Conservation (phyloP, 2,797 vertebrate genomes). For the Calcarius lapponicus region DNA sequence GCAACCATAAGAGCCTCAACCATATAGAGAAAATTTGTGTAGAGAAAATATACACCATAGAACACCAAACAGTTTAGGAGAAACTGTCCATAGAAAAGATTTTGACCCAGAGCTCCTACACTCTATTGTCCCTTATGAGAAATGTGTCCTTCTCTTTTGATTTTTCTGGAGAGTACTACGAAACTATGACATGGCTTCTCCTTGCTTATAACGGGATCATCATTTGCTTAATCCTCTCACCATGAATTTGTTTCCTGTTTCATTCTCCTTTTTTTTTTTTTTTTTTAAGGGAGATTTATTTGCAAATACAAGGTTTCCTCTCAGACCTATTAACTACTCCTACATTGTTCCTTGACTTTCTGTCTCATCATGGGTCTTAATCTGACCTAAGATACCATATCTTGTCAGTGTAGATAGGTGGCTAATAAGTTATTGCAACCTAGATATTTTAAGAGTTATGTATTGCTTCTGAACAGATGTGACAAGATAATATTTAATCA, state of each 20-base stretch:
- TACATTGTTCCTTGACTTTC: neutral
- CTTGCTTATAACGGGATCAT: neutral
- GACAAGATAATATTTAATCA: conserved; percentile 58
- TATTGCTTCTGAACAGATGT: conserved; percentile 38
- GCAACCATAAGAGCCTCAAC: neutral
- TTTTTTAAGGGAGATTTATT: neutral
- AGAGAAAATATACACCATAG: neutral
- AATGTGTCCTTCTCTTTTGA: neutral
- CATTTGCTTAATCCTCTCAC: conserved; percentile 18
- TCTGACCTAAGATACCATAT: neutral
- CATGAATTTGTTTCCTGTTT: neutral
- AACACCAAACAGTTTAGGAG: neutral
- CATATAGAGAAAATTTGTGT: neutral
- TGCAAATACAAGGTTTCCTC: neutral
- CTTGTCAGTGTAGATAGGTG: neutral
- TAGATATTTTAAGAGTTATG: conserved; percentile 16
- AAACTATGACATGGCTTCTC: neutral
- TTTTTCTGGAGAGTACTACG: neutral
- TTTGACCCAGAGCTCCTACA: neutral
- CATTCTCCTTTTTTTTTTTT: neutral
- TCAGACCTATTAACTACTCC: neutral
- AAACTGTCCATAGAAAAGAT: neutral
- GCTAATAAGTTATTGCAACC: neutral
- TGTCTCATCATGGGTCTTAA: neutral
- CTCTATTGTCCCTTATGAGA: neutral